phyloP scores from a whole-genome alignment of 2,888 invertebrate genomes.

The Carcina quercana region DNA sequence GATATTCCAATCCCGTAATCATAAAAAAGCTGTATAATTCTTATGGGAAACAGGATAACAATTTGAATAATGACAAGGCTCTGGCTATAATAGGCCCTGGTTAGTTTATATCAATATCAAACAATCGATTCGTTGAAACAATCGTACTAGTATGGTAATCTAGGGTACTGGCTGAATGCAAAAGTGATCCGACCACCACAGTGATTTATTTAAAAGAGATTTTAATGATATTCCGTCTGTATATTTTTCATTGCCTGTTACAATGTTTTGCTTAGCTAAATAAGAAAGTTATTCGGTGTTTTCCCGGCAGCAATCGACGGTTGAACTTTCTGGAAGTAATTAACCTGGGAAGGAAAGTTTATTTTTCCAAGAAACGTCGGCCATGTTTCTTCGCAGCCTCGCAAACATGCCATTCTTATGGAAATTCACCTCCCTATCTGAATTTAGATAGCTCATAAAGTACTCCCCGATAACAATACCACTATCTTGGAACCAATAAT shows the following conservation, averaged over 20 bases:
- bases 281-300: slow-evolving; percentile 8
- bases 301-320: slow-evolving; percentile 5
- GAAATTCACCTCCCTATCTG: slow-evolving; percentile 33
- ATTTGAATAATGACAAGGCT: slow-evolving; percentile 10
- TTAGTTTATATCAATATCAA: slow-evolving; percentile 22
- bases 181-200: slow-evolving; percentile 19
- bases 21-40: too few species aligned
- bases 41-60: slow-evolving; percentile 5
- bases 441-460: slow-evolving; percentile 35
- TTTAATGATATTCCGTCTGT: slow-evolving; percentile 3
- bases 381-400: slow-evolving; percentile 27
- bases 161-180: slow-evolving; percentile 30
- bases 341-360: slow-evolving; percentile 37
- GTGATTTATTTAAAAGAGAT: slow-evolving; percentile 10
- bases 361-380: slow-evolving; percentile 26
- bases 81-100: slow-evolving; percentile 12
- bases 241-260: slow-evolving; percentile 3
- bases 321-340: slow-evolving; percentile 27
- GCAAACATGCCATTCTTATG: slow-evolving; percentile 51
- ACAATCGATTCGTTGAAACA: slow-evolving; percentile 42
- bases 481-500: slow-evolving; percentile 16
- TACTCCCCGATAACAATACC: slow-evolving; percentile 27
- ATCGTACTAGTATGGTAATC: slow-evolving; percentile 43
- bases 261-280: slow-evolving; percentile 5
- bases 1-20: too few species aligned